phyloP scores from a whole-genome alignment of 2,113 vertebrate genomes.

The Pseudopodoces humilis region DNA sequence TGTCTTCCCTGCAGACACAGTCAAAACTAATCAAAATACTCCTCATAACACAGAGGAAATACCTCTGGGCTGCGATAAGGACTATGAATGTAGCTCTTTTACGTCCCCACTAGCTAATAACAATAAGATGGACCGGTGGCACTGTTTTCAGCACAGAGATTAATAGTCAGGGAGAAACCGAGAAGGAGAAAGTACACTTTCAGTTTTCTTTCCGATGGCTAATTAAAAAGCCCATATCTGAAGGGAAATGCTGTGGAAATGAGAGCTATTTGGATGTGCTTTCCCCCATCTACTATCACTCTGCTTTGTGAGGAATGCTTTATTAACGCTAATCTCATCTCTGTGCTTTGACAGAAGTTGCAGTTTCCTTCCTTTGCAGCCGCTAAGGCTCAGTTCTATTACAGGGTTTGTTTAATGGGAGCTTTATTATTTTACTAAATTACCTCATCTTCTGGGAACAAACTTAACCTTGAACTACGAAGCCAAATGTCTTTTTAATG shows the following conservation, averaged over 20 bases:
- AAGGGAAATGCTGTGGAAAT: slow-evolving; percentile 64
- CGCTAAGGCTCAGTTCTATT: slow-evolving; percentile 58
- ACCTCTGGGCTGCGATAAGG: slow-evolving; percentile 54
- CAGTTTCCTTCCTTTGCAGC: slow-evolving; percentile 68
- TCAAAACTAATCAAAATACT: slow-evolving; percentile 57
- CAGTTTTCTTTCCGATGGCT: slow-evolving; percentile 65
- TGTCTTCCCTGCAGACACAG: slow-evolving; percentile 28
- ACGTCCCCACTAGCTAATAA: slow-evolving; percentile 14
- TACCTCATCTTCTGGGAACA: slow-evolving; percentile 68
- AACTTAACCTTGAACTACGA: slow-evolving; percentile 59
- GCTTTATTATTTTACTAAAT: slow-evolving; percentile 66
- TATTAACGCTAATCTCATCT: slow-evolving; percentile 59
- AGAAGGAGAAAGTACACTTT: slow-evolving; percentile 54
- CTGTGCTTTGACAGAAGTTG: slow-evolving; percentile 68
- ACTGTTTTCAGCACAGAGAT: neutral
- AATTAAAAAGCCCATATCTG: slow-evolving; percentile 58
- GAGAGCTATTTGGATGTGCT: slow-evolving; percentile 52
- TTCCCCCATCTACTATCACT: slow-evolving; percentile 11
- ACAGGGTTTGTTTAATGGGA: slow-evolving; percentile 51
- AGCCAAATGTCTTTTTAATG: slow-evolving; percentile 64
- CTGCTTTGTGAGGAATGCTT: slow-evolving; percentile 51
- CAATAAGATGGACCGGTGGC: slow-evolving; percentile 29
- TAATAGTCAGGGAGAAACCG: neutral
- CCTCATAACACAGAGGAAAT: slow-evolving; percentile 48
- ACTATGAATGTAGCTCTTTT: neutral